These are phyloP conservation scores for Acrocephalus arundinaceus DNA, from an alignment of 2,113 vertebrate genomes.

Conservation along the genomic window DNA sequence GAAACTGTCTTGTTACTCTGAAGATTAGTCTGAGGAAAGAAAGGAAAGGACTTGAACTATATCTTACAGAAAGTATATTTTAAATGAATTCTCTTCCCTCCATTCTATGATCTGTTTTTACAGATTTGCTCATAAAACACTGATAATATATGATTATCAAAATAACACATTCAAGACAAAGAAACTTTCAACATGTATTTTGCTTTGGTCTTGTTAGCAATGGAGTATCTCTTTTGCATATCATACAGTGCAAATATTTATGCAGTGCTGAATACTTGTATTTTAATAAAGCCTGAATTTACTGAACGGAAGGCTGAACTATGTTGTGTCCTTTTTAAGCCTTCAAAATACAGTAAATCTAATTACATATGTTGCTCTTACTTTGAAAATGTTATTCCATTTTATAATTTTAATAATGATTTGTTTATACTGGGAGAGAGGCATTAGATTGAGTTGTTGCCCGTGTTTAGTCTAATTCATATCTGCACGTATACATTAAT, in stretches of 20 bases:
- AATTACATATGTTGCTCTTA: constrained; percentile 73
- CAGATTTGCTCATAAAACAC: constrained; percentile 71
- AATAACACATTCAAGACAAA: constrained; percentile 70
- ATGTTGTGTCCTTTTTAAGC: constrained; percentile 56
- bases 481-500: constrained; percentile 53
- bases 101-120: constrained; percentile 66
- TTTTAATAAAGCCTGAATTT: constrained; percentile 72
- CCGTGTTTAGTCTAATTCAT: constrained; percentile 67
- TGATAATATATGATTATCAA: constrained; percentile 73
- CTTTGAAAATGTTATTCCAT: constrained; percentile 69
- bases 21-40: constrained; percentile 75
- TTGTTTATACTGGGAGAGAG: constrained; percentile 69
- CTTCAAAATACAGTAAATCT: constrained; percentile 70
- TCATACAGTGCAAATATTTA: constrained; percentile 66
- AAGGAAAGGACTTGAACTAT: constrained; percentile 70
- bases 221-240: constrained; percentile 70
- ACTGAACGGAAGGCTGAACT: constrained; percentile 67
- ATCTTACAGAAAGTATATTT: constrained; percentile 67
- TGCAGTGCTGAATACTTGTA: constrained; percentile 50
- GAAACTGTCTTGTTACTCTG: constrained; percentile 77
- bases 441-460: constrained; percentile 58
- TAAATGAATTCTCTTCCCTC: constrained; percentile 63
- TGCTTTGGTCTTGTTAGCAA: constrained; percentile 69
- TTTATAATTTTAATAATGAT: constrained; percentile 72
- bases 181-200: constrained; percentile 72